Percentiles rank a stretch among this genome's conserved stretches.
These are phyloP conservation scores for Rhagologus leucostigma DNA, from an alignment of 2,113 vertebrate genomes.

Conservation along the genomic window DNA sequence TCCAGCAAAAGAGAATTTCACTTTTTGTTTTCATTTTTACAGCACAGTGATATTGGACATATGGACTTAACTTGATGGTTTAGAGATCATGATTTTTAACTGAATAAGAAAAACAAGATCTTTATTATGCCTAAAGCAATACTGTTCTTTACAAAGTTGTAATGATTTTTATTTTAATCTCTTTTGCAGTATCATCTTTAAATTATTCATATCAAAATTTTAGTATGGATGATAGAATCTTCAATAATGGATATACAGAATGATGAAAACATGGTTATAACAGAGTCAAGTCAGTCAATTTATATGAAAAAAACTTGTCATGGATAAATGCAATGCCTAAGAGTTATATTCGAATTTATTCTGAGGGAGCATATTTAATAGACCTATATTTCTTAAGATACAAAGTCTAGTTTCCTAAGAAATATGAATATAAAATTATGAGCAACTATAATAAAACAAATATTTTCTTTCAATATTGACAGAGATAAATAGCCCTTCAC, in stretches of 20 bases:
- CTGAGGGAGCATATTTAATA: background rate
- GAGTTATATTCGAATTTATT: background rate
- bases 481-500: background rate
- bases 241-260: background rate
- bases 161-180: background rate
- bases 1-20: slow-evolving; percentile 57
- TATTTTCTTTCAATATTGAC: background rate
- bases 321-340: background rate
- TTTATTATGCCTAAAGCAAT: slow-evolving; percentile 1
- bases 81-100: slow-evolving; percentile 20
- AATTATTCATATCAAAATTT: background rate
- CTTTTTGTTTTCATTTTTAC: slow-evolving; percentile 58
- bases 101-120: background rate
- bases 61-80: slow-evolving; percentile 15
- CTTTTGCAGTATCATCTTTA: background rate
- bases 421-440: background rate
- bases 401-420: background rate
- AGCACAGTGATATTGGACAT: slow-evolving; percentile 42
- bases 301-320: background rate
- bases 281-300: background rate
- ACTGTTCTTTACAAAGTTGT: background rate
- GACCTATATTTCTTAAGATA: background rate
- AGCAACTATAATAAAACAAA: background rate
- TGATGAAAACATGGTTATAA: background rate
- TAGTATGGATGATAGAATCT: background rate